phyloP scores from a whole-genome alignment of 2,888 invertebrate genomes.

The Laspeyria flexula region DNA sequence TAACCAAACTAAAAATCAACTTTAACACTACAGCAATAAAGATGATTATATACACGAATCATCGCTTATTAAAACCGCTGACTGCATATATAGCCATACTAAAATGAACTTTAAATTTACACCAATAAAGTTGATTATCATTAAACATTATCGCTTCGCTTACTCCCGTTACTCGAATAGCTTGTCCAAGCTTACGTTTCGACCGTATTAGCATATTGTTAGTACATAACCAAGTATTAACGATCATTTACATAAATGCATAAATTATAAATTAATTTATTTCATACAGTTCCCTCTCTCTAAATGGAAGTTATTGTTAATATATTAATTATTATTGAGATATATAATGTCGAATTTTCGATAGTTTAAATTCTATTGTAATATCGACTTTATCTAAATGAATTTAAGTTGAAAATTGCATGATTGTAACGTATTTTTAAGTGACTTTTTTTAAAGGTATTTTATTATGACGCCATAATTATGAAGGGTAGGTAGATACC shows the following conservation, averaged over 20 bases:
- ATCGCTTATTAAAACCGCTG: too few relatives aligned
- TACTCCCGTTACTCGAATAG: constrained; percentile 11
- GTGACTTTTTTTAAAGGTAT: too few relatives aligned
- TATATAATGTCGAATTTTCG: not conserved
- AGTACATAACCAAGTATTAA: constrained; percentile 53
- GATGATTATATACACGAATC: too few relatives aligned
- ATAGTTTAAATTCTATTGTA: not conserved
- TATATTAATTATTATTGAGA: constrained; percentile 3
- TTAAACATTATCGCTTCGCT: constrained; percentile 9
- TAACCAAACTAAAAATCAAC: too few relatives aligned
- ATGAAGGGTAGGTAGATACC: too few relatives aligned
- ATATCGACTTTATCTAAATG: not conserved
- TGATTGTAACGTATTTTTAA: too few relatives aligned
- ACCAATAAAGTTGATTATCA: not conserved
- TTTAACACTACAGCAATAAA: too few relatives aligned
- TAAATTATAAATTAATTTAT: constrained; percentile 62
- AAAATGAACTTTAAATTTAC: not conserved
- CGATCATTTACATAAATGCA: constrained; percentile 74
- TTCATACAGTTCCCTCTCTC: constrained; percentile 46
- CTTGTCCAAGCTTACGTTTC: constrained; percentile 14
- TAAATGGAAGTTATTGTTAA: constrained; percentile 10
- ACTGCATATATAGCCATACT: too few relatives aligned
- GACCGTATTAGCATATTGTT: constrained; percentile 18
- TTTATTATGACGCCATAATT: too few relatives aligned
- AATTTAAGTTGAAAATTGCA: not conserved